A percentile compares a stretch with the other conserved stretches of the same genome.
Conservation (phyloP, 1,140 invertebrate species). For the Sycophaga agraensis region DNA sequence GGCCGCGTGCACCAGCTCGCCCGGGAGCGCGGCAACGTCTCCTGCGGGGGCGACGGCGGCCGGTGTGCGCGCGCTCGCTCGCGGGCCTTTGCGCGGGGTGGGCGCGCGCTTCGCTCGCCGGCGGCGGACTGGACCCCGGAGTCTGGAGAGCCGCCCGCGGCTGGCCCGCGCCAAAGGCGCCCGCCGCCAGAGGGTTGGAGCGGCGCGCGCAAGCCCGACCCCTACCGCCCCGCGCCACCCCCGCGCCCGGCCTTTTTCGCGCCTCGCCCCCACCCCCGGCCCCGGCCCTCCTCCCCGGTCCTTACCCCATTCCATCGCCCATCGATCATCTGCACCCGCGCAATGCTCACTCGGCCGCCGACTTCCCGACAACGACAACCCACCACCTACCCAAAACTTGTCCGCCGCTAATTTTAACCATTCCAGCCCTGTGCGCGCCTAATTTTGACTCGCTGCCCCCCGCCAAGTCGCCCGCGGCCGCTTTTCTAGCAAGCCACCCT, state of each 20-base stretch:
- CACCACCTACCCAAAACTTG: no score
- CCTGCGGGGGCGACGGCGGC: conserved; percentile 11
- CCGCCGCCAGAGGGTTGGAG: conserved; percentile 35
- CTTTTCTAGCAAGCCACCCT: no score
- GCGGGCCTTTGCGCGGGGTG: conserved; percentile 32
- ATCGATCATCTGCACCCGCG: no score
- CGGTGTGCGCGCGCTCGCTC: conserved; percentile 21
- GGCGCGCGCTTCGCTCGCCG: conserved; percentile 41
- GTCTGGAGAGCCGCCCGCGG: conserved; percentile 38
- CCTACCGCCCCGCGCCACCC: not conserved
- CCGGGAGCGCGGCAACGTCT: not conserved
- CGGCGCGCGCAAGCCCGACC: conserved; percentile 27
- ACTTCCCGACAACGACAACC: no score
- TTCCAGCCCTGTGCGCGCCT: no score
- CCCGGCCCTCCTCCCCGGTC: no score
- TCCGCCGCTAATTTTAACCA: no score
- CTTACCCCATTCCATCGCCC: no score
- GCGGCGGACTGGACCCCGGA: conserved; percentile 36
- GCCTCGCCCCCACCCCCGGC: not conserved
- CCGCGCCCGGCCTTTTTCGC: not conserved
- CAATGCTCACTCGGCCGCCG: no score
- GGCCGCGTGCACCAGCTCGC: not conserved
- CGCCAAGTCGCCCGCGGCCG: no score
- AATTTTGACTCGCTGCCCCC: no score
- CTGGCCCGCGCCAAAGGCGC: conserved; percentile 36